phyloP scores from a whole-genome alignment of 2,113 vertebrate species.

The Catharus fuscescens region DNA sequence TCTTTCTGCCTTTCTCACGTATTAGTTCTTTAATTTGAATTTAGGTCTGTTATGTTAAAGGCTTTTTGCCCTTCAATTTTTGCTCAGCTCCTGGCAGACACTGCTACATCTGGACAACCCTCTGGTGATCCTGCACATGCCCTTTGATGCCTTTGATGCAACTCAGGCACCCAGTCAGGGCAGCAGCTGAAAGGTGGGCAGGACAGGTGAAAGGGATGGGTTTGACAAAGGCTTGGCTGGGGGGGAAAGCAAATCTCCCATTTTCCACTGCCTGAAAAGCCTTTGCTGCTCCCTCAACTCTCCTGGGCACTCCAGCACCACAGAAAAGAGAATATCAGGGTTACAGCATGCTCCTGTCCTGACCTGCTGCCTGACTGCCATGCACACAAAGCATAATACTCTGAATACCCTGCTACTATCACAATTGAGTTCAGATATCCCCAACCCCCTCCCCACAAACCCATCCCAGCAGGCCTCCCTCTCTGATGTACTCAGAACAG shows the following conservation, averaged over 20 bases:
- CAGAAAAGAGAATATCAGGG: neutral
- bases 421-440: neutral
- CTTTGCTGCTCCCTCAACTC: neutral
- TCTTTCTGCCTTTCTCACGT: neutral
- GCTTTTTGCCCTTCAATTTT: neutral
- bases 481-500: neutral
- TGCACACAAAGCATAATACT: neutral
- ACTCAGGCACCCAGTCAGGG: rapidly evolving
- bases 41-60: neutral
- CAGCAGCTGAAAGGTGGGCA: neutral
- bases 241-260: rapidly evolving
- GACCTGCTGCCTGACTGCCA: neutral
- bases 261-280: neutral
- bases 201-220: rapidly evolving
- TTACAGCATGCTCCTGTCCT: neutral
- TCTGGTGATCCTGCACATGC: neutral
- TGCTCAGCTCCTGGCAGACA: neutral
- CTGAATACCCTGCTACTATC: neutral
- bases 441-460: rapidly evolving
- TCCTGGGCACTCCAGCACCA: rapidly evolving
- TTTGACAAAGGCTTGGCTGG: neutral
- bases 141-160: neutral
- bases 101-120: neutral
- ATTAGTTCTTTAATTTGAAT: neutral
- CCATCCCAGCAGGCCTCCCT: neutral